Evolutionary conservation across 2,113 vertebrate species (phyloP), one percentile per base, ranked within the genome.

Genomic region (Falcunculus frontatus): DNA sequence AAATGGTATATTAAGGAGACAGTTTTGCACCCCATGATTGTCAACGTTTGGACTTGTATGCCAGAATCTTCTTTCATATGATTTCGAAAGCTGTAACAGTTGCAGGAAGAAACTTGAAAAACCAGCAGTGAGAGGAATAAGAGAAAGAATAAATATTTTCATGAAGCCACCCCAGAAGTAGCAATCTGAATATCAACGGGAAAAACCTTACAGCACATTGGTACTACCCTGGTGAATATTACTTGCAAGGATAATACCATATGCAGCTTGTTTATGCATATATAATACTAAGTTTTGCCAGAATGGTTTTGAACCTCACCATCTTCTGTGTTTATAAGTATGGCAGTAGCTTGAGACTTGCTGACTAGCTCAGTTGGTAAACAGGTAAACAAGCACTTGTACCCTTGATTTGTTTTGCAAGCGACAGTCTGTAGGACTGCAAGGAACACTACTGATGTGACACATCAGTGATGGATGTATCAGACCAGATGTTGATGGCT

Each of bases 381-480:
- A 82, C 53, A 25, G 64, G n/a, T 74, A 84, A 82, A 88, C 65
- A 59, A 88, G 50, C 55, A 44, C 46, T 60, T 52, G 44, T 52
- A 30, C 23, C 56, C 70, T 68, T 41, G 32, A 46, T 75, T 64
- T 70, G 32, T 55, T 72, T 70, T 74, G 69, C 55, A 91, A 89
- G 65, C 0, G 0, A 33, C 32, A 52, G 25, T 62, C 47, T 65
- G 37, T 59, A 53, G 46, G 77, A 84, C 64, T 74, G 60, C 47
- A 68, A 44, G 86, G 68, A 77, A 37, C 42, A 21, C 26, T 68
- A 6, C 35, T 86, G 77, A 37, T 76, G 53, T 32, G 41, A 55
- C 16, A 33, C 0, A 57, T 14, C 46, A 53, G 42, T 63, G 59
- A 63, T 0, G 0, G 52, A 44, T 4, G 1, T 41, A 27, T 23